Evolutionary conservation across 1,140 invertebrate species (phyloP), one percentile per base, ranked within the genome.

Genomic region (Teleogryllus occipitalis): DNA sequence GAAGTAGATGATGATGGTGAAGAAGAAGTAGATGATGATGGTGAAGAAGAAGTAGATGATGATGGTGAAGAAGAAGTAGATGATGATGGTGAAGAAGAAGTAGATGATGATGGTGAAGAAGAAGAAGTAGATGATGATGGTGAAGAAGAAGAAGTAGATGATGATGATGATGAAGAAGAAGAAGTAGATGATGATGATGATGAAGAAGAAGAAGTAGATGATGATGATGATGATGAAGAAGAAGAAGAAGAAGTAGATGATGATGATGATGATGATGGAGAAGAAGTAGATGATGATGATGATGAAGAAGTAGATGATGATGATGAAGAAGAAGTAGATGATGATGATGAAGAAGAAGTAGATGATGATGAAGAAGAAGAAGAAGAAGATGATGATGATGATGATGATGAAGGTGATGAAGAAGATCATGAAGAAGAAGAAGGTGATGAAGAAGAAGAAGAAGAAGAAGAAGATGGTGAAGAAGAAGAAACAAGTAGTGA

Each of bases 401-500:
- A 12, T 72, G 54, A 21, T 14, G 22, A 76, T 10, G n/a, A n/a
- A n/a, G n/a, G n/a, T n/a, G n/a, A n/a, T n/a, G n/a, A n/a, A n/a
- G n/a, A n/a, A n/a, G n/a, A 21, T 21, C 10, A 76, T 12, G 10
- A 76, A 76, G 75, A 10, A 76, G 39, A n/a, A 76, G 75, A 39
- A 21, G 22, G 8, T 8, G 8, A 8, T n/a, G 21, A 39, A 39
- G 21, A 10, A 22, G 75, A 21, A 22, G 18, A 78, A 78, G 47
- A 78, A 78, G 12, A 54, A 54, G 22, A 47, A 78, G 47, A 47
- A 78, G 10, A n/a, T n/a, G n/a, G n/a, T n/a, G n/a, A n/a, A n/a
- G n/a, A n/a, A n/a, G n/a, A n/a, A n/a, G n/a, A n/a, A n/a, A n/a
- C n/a, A n/a, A n/a, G n/a, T n/a, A n/a, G n/a, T n/a, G n/a, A n/a